Conservation (phyloP, 2,797 vertebrate genomes). For the Columba guinea region DNA sequence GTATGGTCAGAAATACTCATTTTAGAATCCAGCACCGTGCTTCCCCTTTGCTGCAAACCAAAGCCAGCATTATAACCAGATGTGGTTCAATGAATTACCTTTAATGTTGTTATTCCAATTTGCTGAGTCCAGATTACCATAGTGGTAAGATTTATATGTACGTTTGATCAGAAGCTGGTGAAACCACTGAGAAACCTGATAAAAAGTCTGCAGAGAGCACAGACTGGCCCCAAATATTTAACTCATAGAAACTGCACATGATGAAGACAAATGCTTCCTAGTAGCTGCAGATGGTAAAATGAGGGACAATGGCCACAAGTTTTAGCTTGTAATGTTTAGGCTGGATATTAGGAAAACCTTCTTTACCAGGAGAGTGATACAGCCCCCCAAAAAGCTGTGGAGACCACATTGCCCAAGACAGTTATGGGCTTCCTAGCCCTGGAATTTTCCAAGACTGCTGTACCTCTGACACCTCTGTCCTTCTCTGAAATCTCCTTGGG, state of each 20-base stretch:
- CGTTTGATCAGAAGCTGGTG: not conserved
- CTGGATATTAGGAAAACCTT: not conserved
- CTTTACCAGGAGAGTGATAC: not conserved
- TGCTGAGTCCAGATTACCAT: not conserved
- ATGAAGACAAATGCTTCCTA: not conserved
- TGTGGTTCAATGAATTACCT: not conserved
- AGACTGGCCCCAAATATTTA: not conserved
- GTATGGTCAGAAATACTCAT: not conserved
- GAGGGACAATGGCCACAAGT: not conserved
- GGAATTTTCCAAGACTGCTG: not conserved
- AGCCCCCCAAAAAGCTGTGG: not conserved
- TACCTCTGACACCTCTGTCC: not conserved
- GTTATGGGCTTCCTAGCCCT: not conserved
- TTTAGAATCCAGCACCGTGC: not conserved
- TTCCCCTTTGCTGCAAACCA: not conserved
- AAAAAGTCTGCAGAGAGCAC: not conserved
- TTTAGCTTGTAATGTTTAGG: not conserved
- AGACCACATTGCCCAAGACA: not conserved
- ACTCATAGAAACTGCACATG: not conserved
- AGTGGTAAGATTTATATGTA: not conserved
- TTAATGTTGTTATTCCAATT: not conserved
- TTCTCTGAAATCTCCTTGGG: not conserved
- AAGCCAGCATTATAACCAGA: not conserved
- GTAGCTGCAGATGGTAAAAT: not conserved
- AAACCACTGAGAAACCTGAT: not conserved